Conservation (phyloP, 2,888 invertebrate genomes). For the Lasioglossum zephyrum region DNA sequence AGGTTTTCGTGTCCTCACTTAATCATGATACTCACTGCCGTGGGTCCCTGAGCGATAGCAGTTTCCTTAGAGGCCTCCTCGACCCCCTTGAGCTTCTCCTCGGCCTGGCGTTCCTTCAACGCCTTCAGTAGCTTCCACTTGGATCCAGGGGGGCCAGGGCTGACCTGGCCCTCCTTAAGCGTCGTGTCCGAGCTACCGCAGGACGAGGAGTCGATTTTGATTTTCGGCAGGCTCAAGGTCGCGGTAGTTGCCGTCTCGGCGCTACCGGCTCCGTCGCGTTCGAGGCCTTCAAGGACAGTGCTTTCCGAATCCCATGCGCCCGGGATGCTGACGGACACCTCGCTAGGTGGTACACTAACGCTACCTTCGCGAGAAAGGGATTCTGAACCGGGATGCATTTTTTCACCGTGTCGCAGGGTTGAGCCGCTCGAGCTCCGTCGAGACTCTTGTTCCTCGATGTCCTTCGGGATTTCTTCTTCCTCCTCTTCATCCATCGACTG, state of each 20-base stretch:
- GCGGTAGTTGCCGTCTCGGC: conserved; percentile 80
- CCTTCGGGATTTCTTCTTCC: conserved; percentile 86
- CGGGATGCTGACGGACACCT: conserved; percentile 82
- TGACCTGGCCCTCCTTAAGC: conserved; percentile 83
- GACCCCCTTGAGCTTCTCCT: conserved; percentile 89
- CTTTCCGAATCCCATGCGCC: conserved; percentile 84
- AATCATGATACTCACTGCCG: conserved; percentile 83
- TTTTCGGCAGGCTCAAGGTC: conserved; percentile 84
- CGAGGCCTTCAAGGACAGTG: conserved; percentile 81
- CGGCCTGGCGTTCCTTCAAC: conserved; percentile 94
- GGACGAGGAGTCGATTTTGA: conserved; percentile 85
- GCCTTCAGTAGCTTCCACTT: conserved; percentile 97
- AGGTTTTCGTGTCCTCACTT: conserved; percentile 82
- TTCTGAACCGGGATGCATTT: conserved; percentile 80
- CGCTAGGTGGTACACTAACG: conserved; percentile 83
- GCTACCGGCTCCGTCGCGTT: conserved; percentile 79
- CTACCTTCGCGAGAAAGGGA: conserved; percentile 83
- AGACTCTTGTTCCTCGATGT: conserved; percentile 84
- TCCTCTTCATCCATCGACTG: conserved; percentile 91
- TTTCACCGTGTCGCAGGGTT: conserved; percentile 80
- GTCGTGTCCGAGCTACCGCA: conserved; percentile 79
- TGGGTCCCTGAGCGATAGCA: conserved; percentile 77
- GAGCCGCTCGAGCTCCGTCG: conserved; percentile 84
- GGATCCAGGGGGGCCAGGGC: conserved; percentile 89
- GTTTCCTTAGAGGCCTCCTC: conserved; percentile 82